Percentiles rank a stretch among this genome's conserved stretches.
Evolutionary conservation across 2,113 vertebrate species (phyloP).

Genomic region (Microtus richardsoni): DNA sequence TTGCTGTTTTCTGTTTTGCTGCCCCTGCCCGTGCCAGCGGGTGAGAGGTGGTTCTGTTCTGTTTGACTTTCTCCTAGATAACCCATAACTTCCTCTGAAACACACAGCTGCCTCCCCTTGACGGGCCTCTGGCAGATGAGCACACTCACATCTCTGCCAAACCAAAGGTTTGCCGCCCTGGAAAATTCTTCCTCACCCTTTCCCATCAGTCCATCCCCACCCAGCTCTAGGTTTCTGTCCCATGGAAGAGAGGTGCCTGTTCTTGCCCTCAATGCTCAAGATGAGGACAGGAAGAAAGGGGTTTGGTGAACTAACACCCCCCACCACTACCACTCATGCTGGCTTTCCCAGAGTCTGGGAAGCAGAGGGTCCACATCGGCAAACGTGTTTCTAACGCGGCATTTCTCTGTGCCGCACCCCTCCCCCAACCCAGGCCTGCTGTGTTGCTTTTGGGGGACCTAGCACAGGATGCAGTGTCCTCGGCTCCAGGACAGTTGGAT

Average conservation of each 20-base stretch:
- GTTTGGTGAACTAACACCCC: neutral
- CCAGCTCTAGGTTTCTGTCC: neutral
- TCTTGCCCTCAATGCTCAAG: rapidly evolving
- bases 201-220: neutral
- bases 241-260: neutral
- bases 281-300: neutral
- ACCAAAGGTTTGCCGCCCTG: neutral
- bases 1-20: neutral
- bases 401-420: neutral
- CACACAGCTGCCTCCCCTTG: neutral
- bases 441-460: constrained; percentile 71
- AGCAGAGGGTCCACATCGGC: neutral
- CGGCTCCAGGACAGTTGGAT: constrained; percentile 31
- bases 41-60: neutral
- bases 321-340: neutral
- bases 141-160: neutral
- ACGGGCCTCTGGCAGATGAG: neutral
- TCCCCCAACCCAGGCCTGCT: neutral
- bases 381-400: neutral
- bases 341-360: neutral
- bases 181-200: neutral
- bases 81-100: neutral
- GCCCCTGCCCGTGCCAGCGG: neutral
- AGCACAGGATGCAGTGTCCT: constrained; percentile 80
- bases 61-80: constrained; percentile 26